Conservation (phyloP, 2,113 vertebrate species). For the Zeus faber region DNA sequence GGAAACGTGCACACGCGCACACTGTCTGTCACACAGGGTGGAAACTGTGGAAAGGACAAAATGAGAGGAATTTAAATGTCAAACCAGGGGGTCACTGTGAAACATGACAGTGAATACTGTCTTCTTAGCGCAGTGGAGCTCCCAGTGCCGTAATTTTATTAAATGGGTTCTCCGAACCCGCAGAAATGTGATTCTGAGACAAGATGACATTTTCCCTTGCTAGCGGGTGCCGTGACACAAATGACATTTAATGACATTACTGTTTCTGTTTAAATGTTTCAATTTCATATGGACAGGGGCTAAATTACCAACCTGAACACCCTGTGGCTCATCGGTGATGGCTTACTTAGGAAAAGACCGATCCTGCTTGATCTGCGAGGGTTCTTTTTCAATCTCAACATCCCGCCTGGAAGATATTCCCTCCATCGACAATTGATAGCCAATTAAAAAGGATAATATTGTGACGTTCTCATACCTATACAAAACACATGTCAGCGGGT, state of each 20-base stretch:
- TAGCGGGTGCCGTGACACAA: constrained; percentile 40
- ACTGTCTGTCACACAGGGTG: background rate
- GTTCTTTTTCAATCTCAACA: too few species aligned
- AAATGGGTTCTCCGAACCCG: constrained; percentile 48
- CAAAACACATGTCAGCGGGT: too few species aligned
- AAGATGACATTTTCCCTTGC: constrained; percentile 53
- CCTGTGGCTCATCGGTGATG: background rate
- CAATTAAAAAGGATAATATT: too few species aligned
- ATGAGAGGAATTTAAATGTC: constrained; percentile 57
- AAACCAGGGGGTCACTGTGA: constrained; percentile 44
- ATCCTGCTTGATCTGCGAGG: too few species aligned
- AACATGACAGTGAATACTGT: constrained; percentile 47
- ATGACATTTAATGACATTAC: constrained; percentile 52
- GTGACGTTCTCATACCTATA: too few species aligned
- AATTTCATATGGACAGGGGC: constrained; percentile 23
- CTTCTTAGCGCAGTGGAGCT: constrained; percentile 23
- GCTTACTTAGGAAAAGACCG: too few species aligned
- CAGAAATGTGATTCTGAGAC: constrained; percentile 48
- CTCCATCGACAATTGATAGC: too few species aligned
- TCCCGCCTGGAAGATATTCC: too few species aligned
- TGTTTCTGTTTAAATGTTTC: constrained; percentile 49
- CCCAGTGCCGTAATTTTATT: constrained; percentile 34
- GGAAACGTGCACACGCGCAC: constrained; percentile 3
- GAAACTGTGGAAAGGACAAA: constrained; percentile 49
- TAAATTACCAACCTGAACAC: constrained; percentile 25